Conservation (phyloP, 2,888 invertebrate species). For the Scaptomyza tumidula region DNA sequence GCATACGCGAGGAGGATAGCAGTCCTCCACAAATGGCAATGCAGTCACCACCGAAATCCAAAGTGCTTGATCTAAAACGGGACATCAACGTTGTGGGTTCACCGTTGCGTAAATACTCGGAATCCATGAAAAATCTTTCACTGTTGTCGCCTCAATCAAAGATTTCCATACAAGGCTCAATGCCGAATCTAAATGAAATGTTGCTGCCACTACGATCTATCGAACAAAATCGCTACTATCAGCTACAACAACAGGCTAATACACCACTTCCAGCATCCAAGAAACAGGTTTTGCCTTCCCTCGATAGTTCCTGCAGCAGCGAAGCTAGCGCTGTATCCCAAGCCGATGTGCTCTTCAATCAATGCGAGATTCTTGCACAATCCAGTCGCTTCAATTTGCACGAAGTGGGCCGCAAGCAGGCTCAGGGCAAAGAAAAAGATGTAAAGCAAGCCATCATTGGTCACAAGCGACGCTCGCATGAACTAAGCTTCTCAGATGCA, state of each 20-base stretch:
- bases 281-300: slow-evolving; percentile 34
- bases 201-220: slow-evolving; percentile 82
- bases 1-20: slow-evolving; percentile 81
- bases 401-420: slow-evolving; percentile 75
- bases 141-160: slow-evolving; percentile 71
- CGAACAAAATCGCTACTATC: slow-evolving; percentile 84
- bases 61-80: slow-evolving; percentile 69
- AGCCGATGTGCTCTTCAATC: slow-evolving; percentile 79
- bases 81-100: slow-evolving; percentile 82
- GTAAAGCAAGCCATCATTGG: slow-evolving; percentile 4
- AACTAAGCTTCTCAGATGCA: slow-evolving; percentile 69
- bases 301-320: slow-evolving; percentile 69
- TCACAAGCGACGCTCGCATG: slow-evolving; percentile 70
- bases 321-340: slow-evolving; percentile 73
- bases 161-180: slow-evolving; percentile 82
- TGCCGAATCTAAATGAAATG: slow-evolving; percentile 84
- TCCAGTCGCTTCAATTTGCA: slow-evolving; percentile 84
- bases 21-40: slow-evolving; percentile 36
- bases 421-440: slow-evolving; percentile 47
- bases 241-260: slow-evolving; percentile 25
- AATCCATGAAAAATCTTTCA: slow-evolving; percentile 83
- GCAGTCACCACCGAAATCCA: slow-evolving; percentile 19
- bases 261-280: slow-evolving; percentile 5
- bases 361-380: slow-evolving; percentile 84
- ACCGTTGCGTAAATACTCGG: slow-evolving; percentile 82